A percentile compares a stretch with the other conserved stretches of the same genome.
phyloP scores from a whole-genome alignment of 2,113 vertebrate species.

The Balaeniceps rex region DNA sequence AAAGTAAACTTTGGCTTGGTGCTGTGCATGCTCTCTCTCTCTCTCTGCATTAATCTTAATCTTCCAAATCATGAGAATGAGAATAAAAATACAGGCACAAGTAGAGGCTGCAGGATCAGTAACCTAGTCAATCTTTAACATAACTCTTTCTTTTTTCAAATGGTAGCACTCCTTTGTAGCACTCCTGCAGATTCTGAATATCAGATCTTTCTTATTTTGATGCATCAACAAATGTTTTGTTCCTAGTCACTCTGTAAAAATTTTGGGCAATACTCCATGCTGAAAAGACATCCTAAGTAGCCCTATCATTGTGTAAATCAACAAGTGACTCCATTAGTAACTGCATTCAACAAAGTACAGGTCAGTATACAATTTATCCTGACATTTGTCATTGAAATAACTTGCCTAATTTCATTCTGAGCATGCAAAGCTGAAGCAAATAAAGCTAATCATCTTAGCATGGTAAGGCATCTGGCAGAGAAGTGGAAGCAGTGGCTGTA shows the following conservation, averaged over 20 bases:
- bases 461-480: background rate
- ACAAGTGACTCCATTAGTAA: background rate
- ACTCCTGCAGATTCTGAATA: background rate
- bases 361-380: background rate
- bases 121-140: background rate
- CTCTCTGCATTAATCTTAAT: background rate
- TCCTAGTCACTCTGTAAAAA: background rate
- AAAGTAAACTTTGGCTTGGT: background rate
- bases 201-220: background rate
- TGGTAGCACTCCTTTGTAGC: background rate
- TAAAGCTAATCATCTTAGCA: background rate
- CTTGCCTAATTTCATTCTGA: slow-evolving; percentile 2
- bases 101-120: background rate
- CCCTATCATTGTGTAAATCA: background rate
- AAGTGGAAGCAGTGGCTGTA: background rate
- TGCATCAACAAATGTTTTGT: background rate
- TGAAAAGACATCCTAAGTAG: background rate
- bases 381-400: background rate
- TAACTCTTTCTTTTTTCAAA: background rate
- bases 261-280: background rate
- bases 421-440: background rate
- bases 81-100: background rate
- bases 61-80: background rate
- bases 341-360: background rate
- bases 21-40: background rate